phyloP scores from a whole-genome alignment of 2,797 vertebrate genomes.

The Melanotaenia trifasciata region DNA sequence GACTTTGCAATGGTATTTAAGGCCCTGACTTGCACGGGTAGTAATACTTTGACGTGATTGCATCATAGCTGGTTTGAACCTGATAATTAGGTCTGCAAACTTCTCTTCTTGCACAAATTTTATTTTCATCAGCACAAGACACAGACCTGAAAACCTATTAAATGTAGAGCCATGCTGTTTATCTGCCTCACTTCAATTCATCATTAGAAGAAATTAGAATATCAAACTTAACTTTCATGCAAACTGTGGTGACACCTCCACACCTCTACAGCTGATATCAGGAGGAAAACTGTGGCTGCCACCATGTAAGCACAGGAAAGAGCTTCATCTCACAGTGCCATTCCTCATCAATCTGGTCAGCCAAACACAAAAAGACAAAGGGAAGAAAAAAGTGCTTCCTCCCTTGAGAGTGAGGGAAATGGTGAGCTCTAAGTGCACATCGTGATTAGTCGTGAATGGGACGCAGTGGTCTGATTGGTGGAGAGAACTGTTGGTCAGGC shows the following conservation, averaged over 20 bases:
- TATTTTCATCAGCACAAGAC: not conserved
- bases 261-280: conserved; percentile 16
- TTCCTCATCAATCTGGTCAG: conserved; percentile 58
- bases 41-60: not conserved
- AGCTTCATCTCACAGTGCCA: conserved; percentile 40
- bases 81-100: not conserved
- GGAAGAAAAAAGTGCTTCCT: conserved; percentile 62
- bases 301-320: conserved; percentile 43
- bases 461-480: conserved; percentile 67
- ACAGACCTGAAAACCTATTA: not conserved
- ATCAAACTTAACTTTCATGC: conserved; percentile 32
- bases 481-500: conserved; percentile 69
- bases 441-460: conserved; percentile 75
- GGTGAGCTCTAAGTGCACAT: conserved; percentile 50
- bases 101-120: not conserved
- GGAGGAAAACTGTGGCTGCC: conserved; percentile 38
- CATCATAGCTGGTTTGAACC: conserved; percentile 2
- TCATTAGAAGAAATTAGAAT: conserved; percentile 20
- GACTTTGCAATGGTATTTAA: not conserved
- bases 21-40: not conserved
- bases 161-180: conserved; percentile 15
- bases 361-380: conserved; percentile 55
- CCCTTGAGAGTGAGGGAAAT: conserved; percentile 64
- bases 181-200: conserved; percentile 39
- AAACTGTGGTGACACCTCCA: conserved; percentile 12